Evolutionary conservation across 2,113 vertebrate genomes (phyloP).

Genomic region (Saccopteryx leptura): DNA sequence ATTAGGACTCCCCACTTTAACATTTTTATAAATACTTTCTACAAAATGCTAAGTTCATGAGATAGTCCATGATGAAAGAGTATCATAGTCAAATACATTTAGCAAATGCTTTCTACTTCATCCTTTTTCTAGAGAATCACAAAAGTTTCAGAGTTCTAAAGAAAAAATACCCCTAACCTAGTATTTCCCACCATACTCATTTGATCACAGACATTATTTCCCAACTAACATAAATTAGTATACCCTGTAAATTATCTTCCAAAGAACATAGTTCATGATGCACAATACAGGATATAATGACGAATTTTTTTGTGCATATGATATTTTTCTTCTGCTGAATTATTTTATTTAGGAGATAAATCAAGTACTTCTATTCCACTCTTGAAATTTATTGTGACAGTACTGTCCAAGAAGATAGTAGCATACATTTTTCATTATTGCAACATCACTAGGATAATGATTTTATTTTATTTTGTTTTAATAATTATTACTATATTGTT

Average conservation of each 20-base stretch:
- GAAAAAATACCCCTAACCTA: neutral
- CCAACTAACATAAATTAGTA: neutral
- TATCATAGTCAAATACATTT: neutral
- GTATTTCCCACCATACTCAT: neutral
- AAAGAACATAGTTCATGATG: neutral
- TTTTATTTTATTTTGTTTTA: constrained; percentile 48
- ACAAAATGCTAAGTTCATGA: neutral
- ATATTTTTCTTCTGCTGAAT: neutral
- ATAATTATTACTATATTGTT: neutral
- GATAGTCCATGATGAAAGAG: neutral
- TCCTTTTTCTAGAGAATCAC: neutral
- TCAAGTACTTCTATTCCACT: neutral
- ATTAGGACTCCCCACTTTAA: neutral
- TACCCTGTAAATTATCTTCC: neutral
- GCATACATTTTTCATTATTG: neutral
- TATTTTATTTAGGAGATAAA: neutral
- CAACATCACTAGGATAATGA: neutral
- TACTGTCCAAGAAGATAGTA: neutral
- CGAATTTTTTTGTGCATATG: neutral
- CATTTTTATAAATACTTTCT: neutral
- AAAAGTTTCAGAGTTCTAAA: neutral
- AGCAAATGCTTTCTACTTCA: neutral
- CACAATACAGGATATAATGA: neutral
- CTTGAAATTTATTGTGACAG: neutral
- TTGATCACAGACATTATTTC: neutral